These are phyloP conservation scores for Sorex araneus DNA, from an alignment of 2,113 vertebrate species.

Conservation along the genomic window DNA sequence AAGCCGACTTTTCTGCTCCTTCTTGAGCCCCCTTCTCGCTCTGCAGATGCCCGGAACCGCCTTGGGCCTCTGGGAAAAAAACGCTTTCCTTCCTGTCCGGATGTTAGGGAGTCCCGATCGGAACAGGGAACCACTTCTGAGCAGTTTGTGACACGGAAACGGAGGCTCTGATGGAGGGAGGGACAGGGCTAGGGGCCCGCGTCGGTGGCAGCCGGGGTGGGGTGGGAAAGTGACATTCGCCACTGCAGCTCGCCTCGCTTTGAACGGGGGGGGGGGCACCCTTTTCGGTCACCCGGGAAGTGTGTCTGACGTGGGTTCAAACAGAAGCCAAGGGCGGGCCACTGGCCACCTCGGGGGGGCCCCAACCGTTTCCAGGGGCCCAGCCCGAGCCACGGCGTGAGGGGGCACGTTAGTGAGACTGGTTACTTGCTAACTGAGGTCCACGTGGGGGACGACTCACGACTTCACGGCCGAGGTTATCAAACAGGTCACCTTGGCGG, in stretches of 20 bases:
- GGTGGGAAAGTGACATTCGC: conserved; percentile 64
- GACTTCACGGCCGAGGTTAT: conserved; percentile 85
- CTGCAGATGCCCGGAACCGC: not conserved
- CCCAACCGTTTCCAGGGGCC: conserved; percentile 72
- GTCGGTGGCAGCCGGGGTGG: conserved; percentile 69
- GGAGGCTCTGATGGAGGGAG: not conserved
- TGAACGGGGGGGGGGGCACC: conserved; percentile 30
- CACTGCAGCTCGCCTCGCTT: not conserved
- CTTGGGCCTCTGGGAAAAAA: conserved; percentile 62
- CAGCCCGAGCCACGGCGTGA: conserved; percentile 81
- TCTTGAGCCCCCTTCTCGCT: conserved; percentile 43
- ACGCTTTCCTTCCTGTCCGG: not conserved
- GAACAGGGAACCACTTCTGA: conserved; percentile 60
- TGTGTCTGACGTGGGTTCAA: conserved; percentile 57
- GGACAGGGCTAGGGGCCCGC: too few relatives aligned
- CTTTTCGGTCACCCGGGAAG: conserved; percentile 71
- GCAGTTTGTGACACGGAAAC: conserved; percentile 71
- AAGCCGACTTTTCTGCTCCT: not conserved
- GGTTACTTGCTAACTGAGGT: conserved; percentile 90
- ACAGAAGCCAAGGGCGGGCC: conserved; percentile 43
- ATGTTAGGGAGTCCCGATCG: conserved; percentile 64
- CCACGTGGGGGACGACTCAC: conserved; percentile 88
- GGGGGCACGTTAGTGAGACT: conserved; percentile 83
- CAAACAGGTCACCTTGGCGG: conserved; percentile 81
- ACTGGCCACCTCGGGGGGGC: conserved; percentile 72